Base-by-base conservation (phyloP, 1,140 invertebrate species). In the Zaprionus lachaisei region DNA sequence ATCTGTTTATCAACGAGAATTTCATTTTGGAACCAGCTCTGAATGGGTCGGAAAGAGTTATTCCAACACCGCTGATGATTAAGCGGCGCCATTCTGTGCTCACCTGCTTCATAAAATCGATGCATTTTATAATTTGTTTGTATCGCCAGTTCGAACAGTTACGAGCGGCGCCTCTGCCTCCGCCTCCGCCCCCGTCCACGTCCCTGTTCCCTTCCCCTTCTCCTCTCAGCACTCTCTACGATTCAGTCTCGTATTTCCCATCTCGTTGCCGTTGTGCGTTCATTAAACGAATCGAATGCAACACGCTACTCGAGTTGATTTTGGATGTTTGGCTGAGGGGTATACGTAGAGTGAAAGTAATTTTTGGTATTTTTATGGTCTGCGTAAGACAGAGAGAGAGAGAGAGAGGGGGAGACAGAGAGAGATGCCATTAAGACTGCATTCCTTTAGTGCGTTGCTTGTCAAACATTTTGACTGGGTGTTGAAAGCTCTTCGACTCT, bases 111-210 rank as follows among this genome's bases (percentile, higher is more conserved):
- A 71, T 72, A 66, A 83, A 80, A 70, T 47, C 62, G 70, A 86
- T 89, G 82, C 77, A 57, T 83, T 89, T 89, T 89, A 80, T 80
- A 86, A 89, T 83, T 86, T 89, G 80, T 86, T 81, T 86, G 64
- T 78, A 83, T 87, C 77, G 79, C 20, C 47, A 51, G 47, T 51
- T 51, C 47, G 47, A 51, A 51, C 47, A 47, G 47, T 51, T 51
- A 51, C 47, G 20, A 83, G 73, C 61, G 73, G 73, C 73, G 73
- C 68, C 73, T 66, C 56, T 56, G 14, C 22, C 31, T 66, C 56
- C 63, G 14, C 22, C 31, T 2, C 20, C 24, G 22, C 20, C 31
- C 28, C 28, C 28, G 28, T 47, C 7, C 28, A 7, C 28, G 28
- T 47, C 17, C 6, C 44, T 20, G 15, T 20, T 20, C 5, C 44